phyloP scores from a whole-genome alignment of 2,113 vertebrate species.

The Helogale parvula region DNA sequence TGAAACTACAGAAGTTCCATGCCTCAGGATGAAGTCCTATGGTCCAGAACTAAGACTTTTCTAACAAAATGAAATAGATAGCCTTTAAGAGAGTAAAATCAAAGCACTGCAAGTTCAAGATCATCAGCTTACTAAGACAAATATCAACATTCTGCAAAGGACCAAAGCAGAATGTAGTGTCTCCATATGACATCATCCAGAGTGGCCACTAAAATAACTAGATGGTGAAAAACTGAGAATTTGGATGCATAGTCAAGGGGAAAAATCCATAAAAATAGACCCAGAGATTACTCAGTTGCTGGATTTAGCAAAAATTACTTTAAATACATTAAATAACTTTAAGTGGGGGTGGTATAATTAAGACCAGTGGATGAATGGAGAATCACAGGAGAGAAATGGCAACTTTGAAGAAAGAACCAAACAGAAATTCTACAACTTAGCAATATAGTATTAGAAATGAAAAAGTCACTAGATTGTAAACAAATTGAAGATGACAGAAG shows the following conservation, averaged over 20 bases:
- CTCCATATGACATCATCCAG: not conserved
- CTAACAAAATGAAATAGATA: not conserved
- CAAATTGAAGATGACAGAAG: not conserved
- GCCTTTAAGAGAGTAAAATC: not conserved
- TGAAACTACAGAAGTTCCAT: not conserved
- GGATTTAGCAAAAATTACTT: not conserved
- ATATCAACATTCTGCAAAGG: not conserved
- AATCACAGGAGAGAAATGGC: not conserved
- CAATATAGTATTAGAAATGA: not conserved
- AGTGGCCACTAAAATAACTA: not conserved
- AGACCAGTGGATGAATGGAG: not conserved
- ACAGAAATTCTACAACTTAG: not conserved
- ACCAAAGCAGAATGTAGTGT: not conserved
- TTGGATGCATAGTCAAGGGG: not conserved
- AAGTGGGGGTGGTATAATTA: not conserved
- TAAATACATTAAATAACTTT: slow-evolving; percentile 6
- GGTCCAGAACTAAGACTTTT: not conserved
- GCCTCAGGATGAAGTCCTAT: not conserved
- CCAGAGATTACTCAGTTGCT: not conserved
- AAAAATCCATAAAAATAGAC: not conserved
- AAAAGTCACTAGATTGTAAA: not conserved
- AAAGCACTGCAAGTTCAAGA: not conserved
- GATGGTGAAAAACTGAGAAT: not conserved
- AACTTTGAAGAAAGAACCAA: not conserved
- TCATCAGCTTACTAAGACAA: not conserved